phyloP scores from a whole-genome alignment of 1,140 invertebrate species.

The Leptinotarsa undecemlineata region DNA sequence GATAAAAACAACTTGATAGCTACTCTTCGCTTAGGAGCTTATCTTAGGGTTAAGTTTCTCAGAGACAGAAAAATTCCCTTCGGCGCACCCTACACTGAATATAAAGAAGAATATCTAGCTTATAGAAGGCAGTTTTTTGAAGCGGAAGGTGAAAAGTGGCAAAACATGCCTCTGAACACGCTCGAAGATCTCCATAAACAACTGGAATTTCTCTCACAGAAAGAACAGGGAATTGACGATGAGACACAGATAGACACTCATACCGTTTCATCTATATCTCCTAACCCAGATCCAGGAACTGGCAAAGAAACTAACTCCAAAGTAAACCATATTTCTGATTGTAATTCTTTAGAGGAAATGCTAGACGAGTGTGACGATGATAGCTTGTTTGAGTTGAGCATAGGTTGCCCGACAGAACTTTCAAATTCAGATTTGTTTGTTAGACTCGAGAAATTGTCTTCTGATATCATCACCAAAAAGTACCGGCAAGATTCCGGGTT shows the following conservation, averaged over 20 bases:
- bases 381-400: slow-evolving; percentile 20
- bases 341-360: background rate
- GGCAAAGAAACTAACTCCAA: slow-evolving; percentile 28
- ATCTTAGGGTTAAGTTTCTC: slow-evolving; percentile 29
- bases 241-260: background rate
- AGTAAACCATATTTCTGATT: background rate
- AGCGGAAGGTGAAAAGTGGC: slow-evolving; percentile 34
- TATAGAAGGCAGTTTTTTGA: slow-evolving; percentile 33
- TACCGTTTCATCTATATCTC: background rate
- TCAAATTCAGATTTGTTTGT: slow-evolving; percentile 18
- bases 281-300: background rate
- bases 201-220: slow-evolving; percentile 2
- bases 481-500: slow-evolving; percentile 36
- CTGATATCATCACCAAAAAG: slow-evolving; percentile 21
- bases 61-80: slow-evolving; percentile 29
- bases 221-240: background rate
- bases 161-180: slow-evolving; percentile 39
- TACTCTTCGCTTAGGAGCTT: slow-evolving; percentile 29
- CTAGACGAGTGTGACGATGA: slow-evolving; percentile 14
- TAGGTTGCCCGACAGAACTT: slow-evolving; percentile 6
- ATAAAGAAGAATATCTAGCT: slow-evolving; percentile 29
- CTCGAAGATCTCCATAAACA: slow-evolving; percentile 26
- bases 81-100: slow-evolving; percentile 26
- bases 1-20: slow-evolving; percentile 34
- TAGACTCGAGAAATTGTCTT: slow-evolving; percentile 8